Evolutionary conservation across 2,797 vertebrate genomes (phyloP), one percentile per base, ranked within the genome.

Genomic region (Etheostoma nigrum): DNA sequence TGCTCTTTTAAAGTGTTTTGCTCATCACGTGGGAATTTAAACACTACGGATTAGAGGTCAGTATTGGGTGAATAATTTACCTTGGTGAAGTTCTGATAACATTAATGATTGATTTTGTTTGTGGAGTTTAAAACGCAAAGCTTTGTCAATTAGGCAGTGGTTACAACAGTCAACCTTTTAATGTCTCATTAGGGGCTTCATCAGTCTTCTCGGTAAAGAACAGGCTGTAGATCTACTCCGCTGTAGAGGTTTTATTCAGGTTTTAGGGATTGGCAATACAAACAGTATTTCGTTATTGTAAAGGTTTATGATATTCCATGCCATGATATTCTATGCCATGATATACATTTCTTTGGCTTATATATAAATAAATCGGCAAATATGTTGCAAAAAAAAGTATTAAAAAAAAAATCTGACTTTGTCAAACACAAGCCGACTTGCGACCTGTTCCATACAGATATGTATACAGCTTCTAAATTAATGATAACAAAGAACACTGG

Each of bases 161-260:
- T 67, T 27, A 42, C 53, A 58, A 6, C 33, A 11, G 30, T 42
- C 59, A 40, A 36, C 18, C 5, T 59, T 30, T 44, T 64, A 71
- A 72, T 62, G 57, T 67, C 19, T 64, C 62, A 67, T 64, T 55
- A n/a, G 48, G 57, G 42, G 30, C 64, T 21, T 49, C 25, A 61
- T 21, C 19, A 27, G 30, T 73, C 44, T 30, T 60, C n/a, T 16
- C 1, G 44, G 9, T 64, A 19, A 23, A 63, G n/a, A 47, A 30
- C 6, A 2, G 1, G 40, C 25, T 45, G 4, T 16, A 23, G 33
- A 30, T 23, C 21, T 23, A 23, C 21, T 23, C 21, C 21, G 1
- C 21, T 23, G 21, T 23, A 23, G 21, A 23, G 21, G 21, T 23
- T 23, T 23, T 23, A 23, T 23, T 23, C 21, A 23, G 25, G 8